Base-by-base conservation (phyloP, 2,888 invertebrate genomes). In the Agonum fuliginosum region DNA sequence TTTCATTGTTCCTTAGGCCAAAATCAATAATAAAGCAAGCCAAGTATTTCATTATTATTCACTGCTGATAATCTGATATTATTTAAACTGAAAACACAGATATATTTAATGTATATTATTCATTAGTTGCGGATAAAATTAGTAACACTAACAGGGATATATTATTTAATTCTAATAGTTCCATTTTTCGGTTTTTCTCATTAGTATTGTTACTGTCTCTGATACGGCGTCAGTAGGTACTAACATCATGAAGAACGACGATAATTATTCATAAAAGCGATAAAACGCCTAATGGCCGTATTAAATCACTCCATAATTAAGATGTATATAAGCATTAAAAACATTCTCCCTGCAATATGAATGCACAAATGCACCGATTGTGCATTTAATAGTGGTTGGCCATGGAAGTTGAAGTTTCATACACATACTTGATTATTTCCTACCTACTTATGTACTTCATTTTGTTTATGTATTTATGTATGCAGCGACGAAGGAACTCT, bases 231-330 rank as follows among this genome's bases (percentile, higher is more conserved):
- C n/a, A n/a, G n/a, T n/a, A n/a, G n/a, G n/a, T n/a, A n/a, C n/a
- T n/a, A n/a, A n/a, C n/a, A n/a, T n/a, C n/a, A 30, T 62, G 14
- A 30, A 5, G 14, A n/a, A 62, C 17, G 0, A 62, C 2, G n/a
- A 62, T 46, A 58, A 73, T 73, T 62, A 73, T 62, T 73, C 73
- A 62, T 62, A 73, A 62, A 43, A 46, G 12, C 43, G 58, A 73
- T 73, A 73, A 73, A 73, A 41, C 62, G 24, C 12, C 62, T 73
- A 43, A 73, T 62, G 24, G 41, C 10, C 24, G 3, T 27, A 27
- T 58, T 73, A 73, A 73, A 73, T 73, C 62, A 58, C 43, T 48
- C 41, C 8, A 62, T 73, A 62, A 73, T 62, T 73, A 73, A 73
- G 73, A 73, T 73, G 62, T 73, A 62, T 73, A 30, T 62, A 62